A percentile compares a stretch with the other conserved stretches of the same genome.
Conservation (phyloP, 2,113 vertebrate species). For the Scolopax mira region DNA sequence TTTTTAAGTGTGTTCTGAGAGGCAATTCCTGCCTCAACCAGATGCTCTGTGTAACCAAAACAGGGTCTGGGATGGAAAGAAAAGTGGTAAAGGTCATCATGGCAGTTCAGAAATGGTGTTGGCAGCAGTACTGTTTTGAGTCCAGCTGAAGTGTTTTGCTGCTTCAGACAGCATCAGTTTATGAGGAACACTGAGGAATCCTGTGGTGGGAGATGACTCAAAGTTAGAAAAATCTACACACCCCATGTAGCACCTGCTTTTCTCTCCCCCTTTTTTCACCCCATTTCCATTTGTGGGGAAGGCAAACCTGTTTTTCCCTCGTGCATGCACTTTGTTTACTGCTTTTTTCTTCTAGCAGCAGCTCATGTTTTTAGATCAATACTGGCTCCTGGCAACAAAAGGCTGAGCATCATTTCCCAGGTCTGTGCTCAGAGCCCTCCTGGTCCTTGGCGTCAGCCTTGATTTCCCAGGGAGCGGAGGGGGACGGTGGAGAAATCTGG, state of each 20-base stretch:
- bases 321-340: neutral
- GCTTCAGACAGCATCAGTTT: accelerated
- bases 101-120: accelerated
- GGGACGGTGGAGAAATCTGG: neutral
- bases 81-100: accelerated
- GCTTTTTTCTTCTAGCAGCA: neutral
- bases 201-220: neutral
- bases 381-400: neutral
- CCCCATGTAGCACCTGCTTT: neutral
- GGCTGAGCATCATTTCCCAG: neutral
- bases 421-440: neutral
- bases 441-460: neutral
- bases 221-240: neutral
- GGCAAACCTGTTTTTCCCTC: neutral
- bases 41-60: neutral
- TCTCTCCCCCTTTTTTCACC: neutral
- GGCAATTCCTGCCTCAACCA: neutral
- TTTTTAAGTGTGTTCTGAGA: neutral
- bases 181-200: neutral
- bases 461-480: neutral
- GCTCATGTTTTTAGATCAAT: neutral
- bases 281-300: neutral
- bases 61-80: neutral
- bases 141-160: neutral
- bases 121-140: neutral